phyloP scores from a whole-genome alignment of 2,888 invertebrate genomes.

The Scrobipalpa atriplicella region DNA sequence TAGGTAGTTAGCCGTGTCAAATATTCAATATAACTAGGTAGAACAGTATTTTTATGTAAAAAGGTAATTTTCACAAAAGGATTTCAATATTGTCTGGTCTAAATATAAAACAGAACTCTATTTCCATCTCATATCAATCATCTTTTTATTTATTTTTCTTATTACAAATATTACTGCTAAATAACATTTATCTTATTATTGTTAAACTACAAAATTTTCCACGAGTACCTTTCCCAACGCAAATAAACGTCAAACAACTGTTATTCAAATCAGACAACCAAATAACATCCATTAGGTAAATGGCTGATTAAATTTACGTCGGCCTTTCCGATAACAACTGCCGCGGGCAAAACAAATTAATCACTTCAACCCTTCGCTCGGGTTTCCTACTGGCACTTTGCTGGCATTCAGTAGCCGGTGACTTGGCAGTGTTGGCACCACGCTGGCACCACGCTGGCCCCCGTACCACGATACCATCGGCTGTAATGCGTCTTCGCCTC shows the following conservation, averaged over 20 bases:
- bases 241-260: background rate
- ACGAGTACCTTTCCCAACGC: background rate
- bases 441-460: background rate
- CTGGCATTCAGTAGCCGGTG: background rate
- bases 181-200: too few species aligned
- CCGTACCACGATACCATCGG: constrained; percentile 25
- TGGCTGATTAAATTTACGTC: background rate
- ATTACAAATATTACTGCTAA: too few species aligned
- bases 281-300: background rate
- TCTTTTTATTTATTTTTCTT: too few species aligned
- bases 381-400: background rate
- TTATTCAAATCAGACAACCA: constrained; percentile 3
- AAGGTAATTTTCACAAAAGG: background rate
- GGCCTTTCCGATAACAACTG: background rate
- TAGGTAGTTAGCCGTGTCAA: too few species aligned
- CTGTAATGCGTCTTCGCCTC: constrained; percentile 31
- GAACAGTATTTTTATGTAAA: too few species aligned
- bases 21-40: too few species aligned
- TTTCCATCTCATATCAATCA: too few species aligned
- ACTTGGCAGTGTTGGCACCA: background rate
- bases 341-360: background rate
- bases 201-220: too few species aligned
- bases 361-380: background rate
- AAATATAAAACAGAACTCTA: too few species aligned
- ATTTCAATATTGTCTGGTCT: too few species aligned